These are phyloP conservation scores for Diabrotica balteata DNA, from an alignment of 2,888 invertebrate genomes.

Conservation along the genomic window DNA sequence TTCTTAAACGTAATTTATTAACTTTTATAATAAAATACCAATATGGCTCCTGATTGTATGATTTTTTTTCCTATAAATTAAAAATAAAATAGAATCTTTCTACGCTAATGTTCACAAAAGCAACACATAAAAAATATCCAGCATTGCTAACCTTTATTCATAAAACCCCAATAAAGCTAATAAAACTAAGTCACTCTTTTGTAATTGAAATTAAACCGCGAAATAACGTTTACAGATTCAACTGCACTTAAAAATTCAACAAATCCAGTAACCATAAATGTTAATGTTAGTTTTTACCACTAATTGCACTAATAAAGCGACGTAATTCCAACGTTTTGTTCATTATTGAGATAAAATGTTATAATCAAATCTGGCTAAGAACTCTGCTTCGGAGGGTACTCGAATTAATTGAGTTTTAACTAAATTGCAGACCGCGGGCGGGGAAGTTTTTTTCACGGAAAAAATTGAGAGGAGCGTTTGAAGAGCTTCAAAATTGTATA, in stretches of 20 bases:
- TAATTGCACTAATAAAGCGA: constrained; percentile 25
- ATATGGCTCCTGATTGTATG: too few species aligned
- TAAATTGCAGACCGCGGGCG: not conserved
- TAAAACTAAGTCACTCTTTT: constrained; percentile 16
- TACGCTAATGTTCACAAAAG: too few species aligned
- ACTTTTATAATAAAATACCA: too few species aligned
- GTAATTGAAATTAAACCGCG: constrained; percentile 22
- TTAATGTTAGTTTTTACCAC: constrained; percentile 28
- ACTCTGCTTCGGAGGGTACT: constrained; percentile 1
- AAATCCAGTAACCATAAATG: constrained; percentile 21
- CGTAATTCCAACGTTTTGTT: constrained; percentile 21
- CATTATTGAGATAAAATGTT: constrained; percentile 19
- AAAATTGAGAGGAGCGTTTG: not conserved
- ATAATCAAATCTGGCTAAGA: constrained; percentile 12
- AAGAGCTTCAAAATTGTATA: not conserved
- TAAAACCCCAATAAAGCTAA: constrained; percentile 15
- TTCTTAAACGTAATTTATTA: too few species aligned
- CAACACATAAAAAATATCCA: constrained; percentile 1
- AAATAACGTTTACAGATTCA: constrained; percentile 24
- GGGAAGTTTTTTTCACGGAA: not conserved
- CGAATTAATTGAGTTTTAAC: constrained; percentile 6
- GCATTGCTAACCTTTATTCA: not conserved
- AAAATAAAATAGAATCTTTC: too few species aligned
- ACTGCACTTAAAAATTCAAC: constrained; percentile 23
- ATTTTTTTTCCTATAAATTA: too few species aligned